A percentile compares a stretch with the other conserved stretches of the same genome.
Conservation (phyloP, 2,797 vertebrate species). For the Poecile montanus region DNA sequence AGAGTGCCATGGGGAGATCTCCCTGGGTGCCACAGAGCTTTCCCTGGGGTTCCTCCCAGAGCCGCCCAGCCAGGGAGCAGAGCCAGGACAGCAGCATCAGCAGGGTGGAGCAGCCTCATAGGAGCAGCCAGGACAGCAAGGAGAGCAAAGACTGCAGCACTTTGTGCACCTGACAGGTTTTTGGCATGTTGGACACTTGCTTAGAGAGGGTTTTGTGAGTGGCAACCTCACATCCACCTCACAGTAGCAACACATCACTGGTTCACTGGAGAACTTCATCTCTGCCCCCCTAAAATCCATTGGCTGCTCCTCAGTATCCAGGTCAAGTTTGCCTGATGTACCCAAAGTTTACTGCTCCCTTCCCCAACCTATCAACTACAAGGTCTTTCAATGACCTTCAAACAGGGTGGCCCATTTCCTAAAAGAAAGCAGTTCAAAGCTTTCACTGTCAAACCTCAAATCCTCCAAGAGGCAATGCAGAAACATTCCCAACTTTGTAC, state of each 20-base stretch:
- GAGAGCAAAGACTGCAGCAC: background rate
- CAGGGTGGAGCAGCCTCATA: accelerated
- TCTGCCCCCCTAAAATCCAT: background rate
- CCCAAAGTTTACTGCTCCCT: background rate
- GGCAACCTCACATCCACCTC: background rate
- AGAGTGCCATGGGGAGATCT: background rate
- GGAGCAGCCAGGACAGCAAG: background rate
- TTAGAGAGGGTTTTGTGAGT: background rate
- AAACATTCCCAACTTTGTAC: background rate
- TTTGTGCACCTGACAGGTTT: background rate
- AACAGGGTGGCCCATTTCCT: background rate
- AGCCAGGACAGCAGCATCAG: background rate
- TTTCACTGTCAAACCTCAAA: background rate
- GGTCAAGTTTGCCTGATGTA: too few relatives aligned
- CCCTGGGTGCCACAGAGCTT: accelerated
- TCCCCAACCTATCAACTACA: accelerated
- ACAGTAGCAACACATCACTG: background rate
- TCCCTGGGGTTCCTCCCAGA: background rate
- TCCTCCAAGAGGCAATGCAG: background rate
- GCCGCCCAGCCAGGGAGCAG: background rate
- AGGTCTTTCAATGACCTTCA: too few relatives aligned
- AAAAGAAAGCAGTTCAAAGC: background rate
- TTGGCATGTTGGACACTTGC: background rate
- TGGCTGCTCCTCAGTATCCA: background rate
- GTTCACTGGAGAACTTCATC: background rate